These are phyloP conservation scores for Drosophila mimetica DNA, from an alignment of 2,888 invertebrate species.

Conservation along the genomic window DNA sequence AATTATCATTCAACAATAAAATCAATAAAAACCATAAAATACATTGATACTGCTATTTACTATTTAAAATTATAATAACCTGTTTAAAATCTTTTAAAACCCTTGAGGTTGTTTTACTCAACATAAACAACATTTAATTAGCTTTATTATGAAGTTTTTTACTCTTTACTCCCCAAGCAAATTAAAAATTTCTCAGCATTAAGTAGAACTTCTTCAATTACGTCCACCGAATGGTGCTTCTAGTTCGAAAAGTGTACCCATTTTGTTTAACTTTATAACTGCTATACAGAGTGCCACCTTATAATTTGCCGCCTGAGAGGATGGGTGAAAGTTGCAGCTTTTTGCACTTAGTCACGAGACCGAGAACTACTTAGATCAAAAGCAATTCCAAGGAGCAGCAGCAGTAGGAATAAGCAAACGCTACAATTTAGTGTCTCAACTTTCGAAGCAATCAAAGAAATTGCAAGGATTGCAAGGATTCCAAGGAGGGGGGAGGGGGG, in stretches of 20 bases:
- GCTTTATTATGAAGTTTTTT: background rate
- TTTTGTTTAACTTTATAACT: constrained; percentile 16
- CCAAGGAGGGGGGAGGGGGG: background rate
- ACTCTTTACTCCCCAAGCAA: background rate
- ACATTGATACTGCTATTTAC: no score
- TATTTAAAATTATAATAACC: no score
- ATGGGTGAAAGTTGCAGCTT: constrained; percentile 13
- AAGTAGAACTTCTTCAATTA: constrained; percentile 2
- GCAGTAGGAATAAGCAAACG: constrained; percentile 5
- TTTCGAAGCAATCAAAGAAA: constrained; percentile 23
- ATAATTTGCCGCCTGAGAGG: background rate
- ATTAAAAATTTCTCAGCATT: background rate
- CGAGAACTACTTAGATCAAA: constrained; percentile 12
- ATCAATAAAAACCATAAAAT: no score
- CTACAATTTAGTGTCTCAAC: constrained; percentile 32
- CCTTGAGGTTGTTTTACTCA: background rate
- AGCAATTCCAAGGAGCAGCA: constrained; percentile 6
- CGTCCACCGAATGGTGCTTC: background rate
- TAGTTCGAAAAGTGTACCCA: constrained; percentile 12
- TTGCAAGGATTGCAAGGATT: constrained; percentile 2
- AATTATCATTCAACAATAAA: no score
- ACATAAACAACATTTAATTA: background rate
- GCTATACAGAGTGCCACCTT: background rate
- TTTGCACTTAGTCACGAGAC: constrained; percentile 20
- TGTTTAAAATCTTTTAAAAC: background rate